Base-by-base conservation (phyloP, 2,113 vertebrate species). In the Collichthys lucidus region DNA sequence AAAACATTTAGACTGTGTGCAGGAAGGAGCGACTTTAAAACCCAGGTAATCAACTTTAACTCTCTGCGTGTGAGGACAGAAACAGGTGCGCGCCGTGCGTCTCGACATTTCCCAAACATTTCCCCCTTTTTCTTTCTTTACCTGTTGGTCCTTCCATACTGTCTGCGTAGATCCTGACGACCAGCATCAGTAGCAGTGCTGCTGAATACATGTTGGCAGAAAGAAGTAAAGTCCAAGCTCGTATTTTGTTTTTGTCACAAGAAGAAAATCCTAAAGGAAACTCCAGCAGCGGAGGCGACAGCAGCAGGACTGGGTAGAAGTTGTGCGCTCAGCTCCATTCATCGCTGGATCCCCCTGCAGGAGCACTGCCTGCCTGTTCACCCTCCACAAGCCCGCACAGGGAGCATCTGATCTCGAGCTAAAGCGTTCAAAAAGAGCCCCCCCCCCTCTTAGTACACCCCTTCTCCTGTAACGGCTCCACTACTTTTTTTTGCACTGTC, bases 81-180 rank as follows among this genome's bases (percentile, higher is more conserved):
- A 3, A 1, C 66, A 44, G 76, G 52, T 83, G 76, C 65, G 64
- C 52, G 11, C 22, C 0, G 11, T 19, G 56, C 65, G 44, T 20
- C 17, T 5, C 4, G 0, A 0, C 26, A 29, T 7, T 52, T 11
- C 31, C 17, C 31, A n/a, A 61, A 57, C 50, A 20, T 47, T 4
- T 60, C 3, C 15, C 15, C 47, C 0, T 44, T 4, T 63, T 46
- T 2, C 20, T 12, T 4, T 14, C 17, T 49, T 91, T 94, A 95
- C 94, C 94, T 95, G 94, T 94, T 94, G 93, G 93, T 74, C 92
- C 91, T n/a, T 95, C 94, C 83, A 91, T 86, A 67, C 86, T 93
- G 44, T 95, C 94, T 35, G 91, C 94, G 82, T 73, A 91, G 84
- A 93, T 89, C 87, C 92, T 85, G 72, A 75, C 88, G 79, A 73